phyloP scores from a whole-genome alignment of 1,140 invertebrate genomes.

The Monomorium pharaonis region DNA sequence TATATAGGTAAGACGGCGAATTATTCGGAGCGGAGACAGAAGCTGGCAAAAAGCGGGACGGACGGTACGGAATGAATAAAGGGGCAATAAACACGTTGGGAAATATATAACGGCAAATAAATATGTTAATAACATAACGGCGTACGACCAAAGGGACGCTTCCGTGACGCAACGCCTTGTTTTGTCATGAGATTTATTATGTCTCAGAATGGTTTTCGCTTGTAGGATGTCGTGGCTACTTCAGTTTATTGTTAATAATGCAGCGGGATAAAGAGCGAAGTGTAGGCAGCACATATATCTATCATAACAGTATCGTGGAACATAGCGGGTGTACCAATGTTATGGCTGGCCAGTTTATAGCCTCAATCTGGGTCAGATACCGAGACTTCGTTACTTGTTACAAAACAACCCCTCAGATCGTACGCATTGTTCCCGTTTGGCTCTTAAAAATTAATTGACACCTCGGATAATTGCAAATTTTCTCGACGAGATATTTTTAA shows the following conservation, averaged over 20 bases:
- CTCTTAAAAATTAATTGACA: constrained; percentile 14
- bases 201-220: not conserved
- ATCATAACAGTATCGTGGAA: constrained; percentile 32
- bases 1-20: constrained; percentile 17
- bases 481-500: not conserved
- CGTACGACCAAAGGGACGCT: not conserved
- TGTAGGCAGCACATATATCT: constrained; percentile 14
- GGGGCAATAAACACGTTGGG: constrained; percentile 7
- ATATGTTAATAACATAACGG: constrained; percentile 44
- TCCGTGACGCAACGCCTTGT: constrained; percentile 17
- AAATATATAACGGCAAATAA: constrained; percentile 18
- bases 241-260: constrained; percentile 22
- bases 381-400: constrained; percentile 56
- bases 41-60: not conserved
- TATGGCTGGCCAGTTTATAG: constrained; percentile 70
- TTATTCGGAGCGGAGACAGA: not conserved
- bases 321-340: constrained; percentile 54
- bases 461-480: constrained; percentile 2
- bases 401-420: constrained; percentile 12
- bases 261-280: not conserved
- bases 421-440: not conserved
- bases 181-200: constrained; percentile 28
- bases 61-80: not conserved
- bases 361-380: constrained; percentile 74
- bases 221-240: constrained; percentile 3